Conservation (phyloP, 2,797 vertebrate genomes). For the Prionace glauca region DNA sequence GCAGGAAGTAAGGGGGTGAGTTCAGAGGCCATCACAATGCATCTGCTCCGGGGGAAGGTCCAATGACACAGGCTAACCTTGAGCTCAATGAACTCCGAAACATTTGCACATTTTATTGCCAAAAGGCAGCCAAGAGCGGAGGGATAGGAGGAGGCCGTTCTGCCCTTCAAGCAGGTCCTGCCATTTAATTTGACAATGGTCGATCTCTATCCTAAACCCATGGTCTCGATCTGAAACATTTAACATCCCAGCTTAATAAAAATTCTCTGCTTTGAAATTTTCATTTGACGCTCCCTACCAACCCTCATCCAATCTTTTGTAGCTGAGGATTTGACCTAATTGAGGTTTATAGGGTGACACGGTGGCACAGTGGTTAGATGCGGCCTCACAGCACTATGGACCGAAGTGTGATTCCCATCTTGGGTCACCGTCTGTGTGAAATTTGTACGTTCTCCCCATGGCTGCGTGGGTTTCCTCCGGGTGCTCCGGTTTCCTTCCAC, state of each 20-base stretch:
- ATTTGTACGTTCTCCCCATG: too few relatives aligned
- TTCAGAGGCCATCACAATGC: background rate
- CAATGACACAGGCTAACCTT: background rate
- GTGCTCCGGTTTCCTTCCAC: too few relatives aligned
- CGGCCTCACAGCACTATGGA: too few relatives aligned
- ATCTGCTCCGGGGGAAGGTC: background rate
- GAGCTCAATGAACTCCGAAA: background rate
- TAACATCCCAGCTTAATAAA: background rate
- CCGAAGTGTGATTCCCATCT: too few relatives aligned
- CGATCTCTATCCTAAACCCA: background rate
- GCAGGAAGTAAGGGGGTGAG: background rate
- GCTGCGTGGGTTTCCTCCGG: too few relatives aligned
- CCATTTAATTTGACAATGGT: background rate
- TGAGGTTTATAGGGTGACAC: too few relatives aligned
- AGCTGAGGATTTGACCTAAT: background rate
- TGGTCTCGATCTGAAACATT: background rate
- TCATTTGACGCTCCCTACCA: background rate
- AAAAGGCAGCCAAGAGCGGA: background rate
- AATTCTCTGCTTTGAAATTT: background rate
- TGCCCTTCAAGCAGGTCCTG: background rate
- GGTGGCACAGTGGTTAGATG: too few relatives aligned
- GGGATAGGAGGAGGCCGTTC: background rate
- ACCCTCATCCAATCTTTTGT: background rate
- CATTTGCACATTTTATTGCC: constrained; percentile 19
- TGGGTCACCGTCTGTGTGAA: too few relatives aligned